Evolutionary conservation across 2,113 vertebrate species (phyloP).

Genomic region (Barbus barbus): DNA sequence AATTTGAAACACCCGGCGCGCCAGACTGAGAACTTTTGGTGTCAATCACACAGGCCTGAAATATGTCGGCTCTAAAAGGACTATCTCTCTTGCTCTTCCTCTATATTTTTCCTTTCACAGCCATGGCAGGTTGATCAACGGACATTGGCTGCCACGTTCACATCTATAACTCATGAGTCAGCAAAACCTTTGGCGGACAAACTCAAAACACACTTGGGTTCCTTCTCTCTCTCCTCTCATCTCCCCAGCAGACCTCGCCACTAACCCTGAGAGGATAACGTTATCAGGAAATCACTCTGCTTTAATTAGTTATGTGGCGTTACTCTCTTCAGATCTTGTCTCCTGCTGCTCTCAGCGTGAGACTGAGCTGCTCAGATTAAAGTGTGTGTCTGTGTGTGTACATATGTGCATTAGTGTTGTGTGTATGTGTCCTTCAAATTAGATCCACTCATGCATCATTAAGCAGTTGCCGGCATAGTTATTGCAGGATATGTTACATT

Average conservation of each 20-base stretch:
- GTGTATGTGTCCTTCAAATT: slow-evolving; percentile 35
- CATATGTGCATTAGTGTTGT: slow-evolving; percentile 28
- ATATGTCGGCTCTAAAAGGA: not conserved
- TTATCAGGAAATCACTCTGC: slow-evolving; percentile 57
- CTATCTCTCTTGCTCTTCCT: slow-evolving; percentile 4
- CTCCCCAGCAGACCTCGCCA: slow-evolving; percentile 50
- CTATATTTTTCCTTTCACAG: slow-evolving; percentile 1
- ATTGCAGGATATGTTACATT: slow-evolving; percentile 40
- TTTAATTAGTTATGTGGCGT: slow-evolving; percentile 56
- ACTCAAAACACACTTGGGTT: slow-evolving; percentile 25
- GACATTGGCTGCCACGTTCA: slow-evolving; percentile 24
- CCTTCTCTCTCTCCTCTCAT: slow-evolving; percentile 16
- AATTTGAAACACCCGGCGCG: slow-evolving; percentile 4
- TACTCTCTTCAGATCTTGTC: slow-evolving; percentile 48
- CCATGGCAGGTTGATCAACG: slow-evolving; percentile 25
- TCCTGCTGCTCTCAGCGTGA: slow-evolving; percentile 40
- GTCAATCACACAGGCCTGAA: slow-evolving; percentile 21
- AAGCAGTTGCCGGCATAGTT: slow-evolving; percentile 37
- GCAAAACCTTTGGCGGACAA: slow-evolving; percentile 64
- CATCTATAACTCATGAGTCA: slow-evolving; percentile 59
- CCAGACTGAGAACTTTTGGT: slow-evolving; percentile 12
- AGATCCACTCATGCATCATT: slow-evolving; percentile 44
- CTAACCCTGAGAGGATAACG: slow-evolving; percentile 35
- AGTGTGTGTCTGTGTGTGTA: slow-evolving; percentile 35
- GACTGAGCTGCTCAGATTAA: slow-evolving; percentile 40